Evolutionary conservation across 1,140 invertebrate species (phyloP), one percentile per base, ranked within the genome.

Genomic region (Caenorhabditis tropicalis): DNA sequence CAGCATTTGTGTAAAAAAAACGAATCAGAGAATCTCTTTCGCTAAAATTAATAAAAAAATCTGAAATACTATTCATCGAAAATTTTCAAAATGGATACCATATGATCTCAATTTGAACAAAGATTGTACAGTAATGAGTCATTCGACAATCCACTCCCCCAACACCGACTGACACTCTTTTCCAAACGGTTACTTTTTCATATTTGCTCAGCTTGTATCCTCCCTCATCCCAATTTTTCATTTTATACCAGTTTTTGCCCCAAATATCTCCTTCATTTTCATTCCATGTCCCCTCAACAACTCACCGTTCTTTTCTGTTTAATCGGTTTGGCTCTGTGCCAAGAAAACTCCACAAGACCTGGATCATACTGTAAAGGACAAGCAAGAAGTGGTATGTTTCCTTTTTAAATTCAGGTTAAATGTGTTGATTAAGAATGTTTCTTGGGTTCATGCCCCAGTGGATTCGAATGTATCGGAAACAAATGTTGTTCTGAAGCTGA

Each of bases 401-500:
- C n/a, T 10, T 56, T 0, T 27, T 0, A 56, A 10, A 10, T 9
- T 24, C 2, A 12, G 5, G 10, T 27, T 56, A 7, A 10, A 56
- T 29, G 1, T 29, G 24, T 27, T 16, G 7, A 10, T 46, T 27
- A 33, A 74, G 65, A 74, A 43, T 74, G 65, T 31, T 74, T 74
- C n/a, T 24, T 74, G 65, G 65, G 65, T 5, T 12, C 65, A 39
- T 74, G 65, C 36, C 65, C 65, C 33, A 43, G n/a, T 7, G 65
- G 65, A 12, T 74, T 43, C 21, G 65, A 74, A 31, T 74, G 65
- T 12, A 39, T 74, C 36, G 65, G 65, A 46, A 74, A 74, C 15
- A 33, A 74, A 15, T 74, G 65, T 74, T 74, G 65, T 24, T 74
- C 65, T 19, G 65, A 74, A 43, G 65, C 65, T 3, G 65, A 74